Evolutionary conservation across 2,113 vertebrate genomes (phyloP), one percentile per base, ranked within the genome.

Genomic region (Pimephales promelas): DNA sequence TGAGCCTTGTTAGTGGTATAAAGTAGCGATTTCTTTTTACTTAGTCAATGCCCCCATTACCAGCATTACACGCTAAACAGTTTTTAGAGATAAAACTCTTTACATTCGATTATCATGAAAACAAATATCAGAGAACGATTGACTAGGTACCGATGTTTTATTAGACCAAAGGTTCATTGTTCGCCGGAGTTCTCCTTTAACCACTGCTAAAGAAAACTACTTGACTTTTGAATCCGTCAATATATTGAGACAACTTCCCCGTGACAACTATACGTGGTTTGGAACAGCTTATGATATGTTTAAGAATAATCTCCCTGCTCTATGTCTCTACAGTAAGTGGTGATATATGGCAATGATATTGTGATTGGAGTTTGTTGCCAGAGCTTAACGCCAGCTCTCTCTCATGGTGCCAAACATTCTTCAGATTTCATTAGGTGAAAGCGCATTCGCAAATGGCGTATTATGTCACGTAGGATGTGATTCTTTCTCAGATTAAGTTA

Each of bases 391-490:
- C 90, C 90, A 92, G 89, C 85, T 28, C 73, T 13, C 85, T 85
- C 84, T 57, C 24, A 49, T 82, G 70, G 87, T 92, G 89, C 91
- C 92, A 92, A 90, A 87, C 90, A 88, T 92, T 91, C 88, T 90
- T 92, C 91, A 92, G 87, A 92, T 92, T 91, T 91, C 90, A 92
- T 93, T 91, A 91, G 90, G 89, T 91, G 91, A 93, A 89, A 93
- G 87, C 90, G 90, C 89, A 91, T 94, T 93, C 88, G 90, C 82
- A 89, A 88, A 84, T 83, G 54, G 40, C 26, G 64, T 79, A 83
- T 93, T 92, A 92, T 88, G 22, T 86, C 84, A 86, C 81, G 85
- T 71, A 82, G 74, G 81, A 86, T 88, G 36, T 75, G 80, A 84
- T 83, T 90, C 89, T 78, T 85, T 86, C 86, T 79, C 6, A 83